Evolutionary conservation across 2,113 vertebrate species (phyloP), one percentile per base, ranked within the genome.

Genomic region (Oncorhynchus masou): DNA sequence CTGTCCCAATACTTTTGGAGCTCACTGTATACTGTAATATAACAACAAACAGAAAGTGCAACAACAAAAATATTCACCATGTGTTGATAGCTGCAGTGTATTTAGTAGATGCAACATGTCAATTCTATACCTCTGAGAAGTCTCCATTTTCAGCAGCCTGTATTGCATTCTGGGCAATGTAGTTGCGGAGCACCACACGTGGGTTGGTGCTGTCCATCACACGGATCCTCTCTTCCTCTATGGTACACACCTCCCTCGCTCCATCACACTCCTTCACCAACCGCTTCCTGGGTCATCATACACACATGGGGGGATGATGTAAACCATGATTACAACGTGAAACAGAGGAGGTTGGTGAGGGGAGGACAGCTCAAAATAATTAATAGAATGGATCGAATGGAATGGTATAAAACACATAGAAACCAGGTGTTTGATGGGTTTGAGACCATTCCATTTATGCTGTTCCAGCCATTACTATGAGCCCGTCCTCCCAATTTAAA

Each of bases 81-180:
- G 6, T 9, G 2, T 60, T 16, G 27, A 31, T 31, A 19, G 12
- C 29, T 4, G n/a, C 2, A 20, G 11, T 34, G 15, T 62, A 51
- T 51, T 16, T 0, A 16, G 49, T 8, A 20, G 49, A 57, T 39
- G 1, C 39, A 68, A n/a, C 29, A 11, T 5, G 11, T 20, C 16
- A n/a, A 1, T 8, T 13, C 48, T 1, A 16, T 51, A 93, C 96
- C 96, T 97, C 95, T 3, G 93, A 91, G 78, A 95, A 97, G 85
- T 97, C 94, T 22, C 94, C 95, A 0, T 86, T 92, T 86, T 97
- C 95, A 0, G 96, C 96, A 11, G 94, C 94, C 73, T 94, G 89
- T 70, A 97, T 96, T 84, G 96, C 96, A 22, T 94, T 95, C 84
- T 97, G 96, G 11, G 96, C 96, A 0, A 97, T 95, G n/a, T 97